phyloP scores from a whole-genome alignment of 1,140 invertebrate genomes.

The Bradysia coprophila region DNA sequence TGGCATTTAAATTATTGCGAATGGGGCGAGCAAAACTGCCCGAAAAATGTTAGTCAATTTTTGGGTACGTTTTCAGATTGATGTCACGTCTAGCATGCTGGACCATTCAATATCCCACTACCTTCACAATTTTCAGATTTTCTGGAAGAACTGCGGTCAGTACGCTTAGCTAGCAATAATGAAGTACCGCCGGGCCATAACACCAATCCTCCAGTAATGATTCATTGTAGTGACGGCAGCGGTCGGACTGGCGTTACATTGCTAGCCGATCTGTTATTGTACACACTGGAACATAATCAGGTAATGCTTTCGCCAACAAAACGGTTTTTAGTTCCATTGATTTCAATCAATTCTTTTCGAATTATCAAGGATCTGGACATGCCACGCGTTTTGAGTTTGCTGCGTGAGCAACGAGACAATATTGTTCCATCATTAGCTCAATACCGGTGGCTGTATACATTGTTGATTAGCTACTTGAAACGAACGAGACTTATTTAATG shows the following conservation, averaged over 20 bases:
- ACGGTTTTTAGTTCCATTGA: constrained; percentile 4
- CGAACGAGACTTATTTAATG: constrained; percentile 64
- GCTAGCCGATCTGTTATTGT: constrained; percentile 56
- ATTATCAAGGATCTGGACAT: constrained; percentile 48
- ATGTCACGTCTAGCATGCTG: too few species aligned
- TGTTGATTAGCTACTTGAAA: constrained; percentile 68
- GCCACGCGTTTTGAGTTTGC: constrained; percentile 48
- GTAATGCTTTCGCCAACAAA: constrained; percentile 26
- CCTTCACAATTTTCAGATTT: constrained; percentile 31
- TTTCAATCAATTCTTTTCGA: constrained; percentile 2
- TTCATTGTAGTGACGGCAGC: constrained; percentile 50
- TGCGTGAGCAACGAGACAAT: constrained; percentile 66
- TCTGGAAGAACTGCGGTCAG: constrained; percentile 67
- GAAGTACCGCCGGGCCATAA: constrained; percentile 46
- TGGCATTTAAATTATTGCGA: constrained; percentile 69
- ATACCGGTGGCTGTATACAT: constrained; percentile 74
- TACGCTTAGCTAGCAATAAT: constrained; percentile 47
- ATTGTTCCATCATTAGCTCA: constrained; percentile 75
- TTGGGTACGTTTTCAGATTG: constrained; percentile 29
- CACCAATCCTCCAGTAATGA: constrained; percentile 44
- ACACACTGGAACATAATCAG: constrained; percentile 75
- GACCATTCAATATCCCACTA: neutral
- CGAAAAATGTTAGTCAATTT: constrained; percentile 41
- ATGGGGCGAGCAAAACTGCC: constrained; percentile 53
- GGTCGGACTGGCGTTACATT: constrained; percentile 59